Evolutionary conservation across 2,888 invertebrate genomes (phyloP).

Genomic region (Cactoblastis cactorum): DNA sequence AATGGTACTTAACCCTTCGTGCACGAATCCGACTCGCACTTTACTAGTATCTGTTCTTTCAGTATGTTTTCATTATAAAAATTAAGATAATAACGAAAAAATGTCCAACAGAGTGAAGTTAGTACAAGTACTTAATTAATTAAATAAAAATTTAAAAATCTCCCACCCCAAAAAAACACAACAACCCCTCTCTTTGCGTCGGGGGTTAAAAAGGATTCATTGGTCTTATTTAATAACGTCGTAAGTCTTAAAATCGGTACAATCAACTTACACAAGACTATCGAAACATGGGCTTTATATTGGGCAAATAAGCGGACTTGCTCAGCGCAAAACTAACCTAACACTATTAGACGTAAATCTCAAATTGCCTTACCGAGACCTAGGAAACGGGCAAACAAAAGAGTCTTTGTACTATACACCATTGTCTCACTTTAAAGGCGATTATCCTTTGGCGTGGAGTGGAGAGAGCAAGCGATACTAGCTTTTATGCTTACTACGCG

Average conservation of each 20-base stretch:
- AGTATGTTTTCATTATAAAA: too few species aligned
- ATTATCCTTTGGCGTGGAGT: constrained; percentile 31
- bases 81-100: too few species aligned
- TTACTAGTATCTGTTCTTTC: too few species aligned
- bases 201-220: neutral
- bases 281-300: constrained; percentile 1
- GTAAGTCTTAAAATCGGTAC: neutral
- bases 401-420: constrained; percentile 37
- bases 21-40: too few species aligned
- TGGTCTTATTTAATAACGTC: neutral
- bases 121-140: too few species aligned
- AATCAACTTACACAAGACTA: constrained; percentile 3
- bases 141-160: too few species aligned
- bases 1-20: too few species aligned
- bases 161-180: too few species aligned
- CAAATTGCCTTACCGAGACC: constrained; percentile 22
- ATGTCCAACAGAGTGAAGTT: too few species aligned
- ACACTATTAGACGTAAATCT: constrained; percentile 19
- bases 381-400: constrained; percentile 34
- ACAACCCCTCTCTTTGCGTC: too few species aligned
- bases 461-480: constrained; percentile 32
- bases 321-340: constrained; percentile 22
- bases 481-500: constrained; percentile 29
- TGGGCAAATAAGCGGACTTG: constrained; percentile 1
- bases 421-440: constrained; percentile 40